These are phyloP conservation scores for Esperia sulphurella DNA, from an alignment of 2,888 invertebrate genomes.

Conservation along the genomic window DNA sequence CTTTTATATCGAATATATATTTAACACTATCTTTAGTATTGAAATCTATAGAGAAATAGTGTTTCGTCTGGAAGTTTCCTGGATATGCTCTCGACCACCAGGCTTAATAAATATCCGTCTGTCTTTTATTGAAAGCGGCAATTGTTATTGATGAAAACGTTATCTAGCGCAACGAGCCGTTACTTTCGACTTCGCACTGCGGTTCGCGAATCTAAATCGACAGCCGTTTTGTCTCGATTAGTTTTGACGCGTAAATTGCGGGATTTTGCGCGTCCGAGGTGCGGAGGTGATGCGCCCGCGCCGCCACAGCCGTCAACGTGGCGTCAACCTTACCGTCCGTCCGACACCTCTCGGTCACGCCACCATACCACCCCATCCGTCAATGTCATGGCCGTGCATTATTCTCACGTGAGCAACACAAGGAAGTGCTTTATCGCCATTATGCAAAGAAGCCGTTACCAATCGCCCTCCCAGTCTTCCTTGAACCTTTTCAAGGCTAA, in stretches of 20 bases:
- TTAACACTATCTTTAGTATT: no score
- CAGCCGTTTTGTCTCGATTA: conserved; percentile 14
- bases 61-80: no score
- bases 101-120: no score
- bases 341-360: conserved; percentile 28
- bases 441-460: conserved; percentile 58
- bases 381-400: conserved; percentile 52
- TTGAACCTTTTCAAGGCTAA: conserved; percentile 30
- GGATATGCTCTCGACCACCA: no score
- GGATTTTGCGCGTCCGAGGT: conserved; percentile 1
- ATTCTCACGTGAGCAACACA: conserved; percentile 56
- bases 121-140: neutral
- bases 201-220: conserved; percentile 10
- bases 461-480: conserved; percentile 42
- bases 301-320: neutral
- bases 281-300: neutral
- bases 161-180: conserved; percentile 6
- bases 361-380: conserved; percentile 49
- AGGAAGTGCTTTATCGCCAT: conserved; percentile 62
- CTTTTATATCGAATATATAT: no score
- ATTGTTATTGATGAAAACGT: conserved; percentile 3
- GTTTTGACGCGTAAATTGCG: conserved; percentile 14
- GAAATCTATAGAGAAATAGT: no score
- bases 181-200: conserved; percentile 5
- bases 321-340: conserved; percentile 14